These are phyloP conservation scores for Crenichthys baileyi DNA, from an alignment of 2,797 vertebrate genomes.

Conservation along the genomic window DNA sequence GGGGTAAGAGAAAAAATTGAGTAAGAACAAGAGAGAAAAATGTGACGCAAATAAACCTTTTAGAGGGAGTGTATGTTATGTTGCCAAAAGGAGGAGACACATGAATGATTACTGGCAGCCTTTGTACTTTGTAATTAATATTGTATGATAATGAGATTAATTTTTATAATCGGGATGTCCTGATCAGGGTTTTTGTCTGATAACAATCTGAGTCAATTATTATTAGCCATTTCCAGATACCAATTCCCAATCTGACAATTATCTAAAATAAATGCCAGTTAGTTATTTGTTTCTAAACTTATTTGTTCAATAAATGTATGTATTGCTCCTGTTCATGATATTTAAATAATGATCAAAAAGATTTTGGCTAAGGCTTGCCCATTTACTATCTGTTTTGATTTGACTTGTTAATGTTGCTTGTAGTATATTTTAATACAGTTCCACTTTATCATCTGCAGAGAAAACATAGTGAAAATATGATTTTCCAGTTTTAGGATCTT, in stretches of 20 bases:
- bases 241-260: no score
- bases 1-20: neutral
- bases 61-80: neutral
- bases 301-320: neutral
- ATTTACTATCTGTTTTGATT: neutral
- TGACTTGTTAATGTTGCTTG: neutral
- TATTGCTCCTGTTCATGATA: neutral
- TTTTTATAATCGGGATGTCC: no score
- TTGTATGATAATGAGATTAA: neutral
- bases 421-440: neutral
- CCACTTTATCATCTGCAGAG: neutral
- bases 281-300: no score
- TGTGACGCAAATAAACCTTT: conserved; percentile 15
- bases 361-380: neutral
- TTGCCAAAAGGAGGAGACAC: neutral
- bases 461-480: neutral
- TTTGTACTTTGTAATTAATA: neutral
- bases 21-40: conserved; percentile 6
- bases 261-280: no score
- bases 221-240: no score
- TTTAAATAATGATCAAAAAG: neutral
- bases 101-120: neutral
- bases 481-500: neutral
- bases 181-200: no score
- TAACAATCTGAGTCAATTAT: no score